These are phyloP conservation scores for Parthenolecanium corni DNA, from an alignment of 2,888 invertebrate species.

Conservation along the genomic window DNA sequence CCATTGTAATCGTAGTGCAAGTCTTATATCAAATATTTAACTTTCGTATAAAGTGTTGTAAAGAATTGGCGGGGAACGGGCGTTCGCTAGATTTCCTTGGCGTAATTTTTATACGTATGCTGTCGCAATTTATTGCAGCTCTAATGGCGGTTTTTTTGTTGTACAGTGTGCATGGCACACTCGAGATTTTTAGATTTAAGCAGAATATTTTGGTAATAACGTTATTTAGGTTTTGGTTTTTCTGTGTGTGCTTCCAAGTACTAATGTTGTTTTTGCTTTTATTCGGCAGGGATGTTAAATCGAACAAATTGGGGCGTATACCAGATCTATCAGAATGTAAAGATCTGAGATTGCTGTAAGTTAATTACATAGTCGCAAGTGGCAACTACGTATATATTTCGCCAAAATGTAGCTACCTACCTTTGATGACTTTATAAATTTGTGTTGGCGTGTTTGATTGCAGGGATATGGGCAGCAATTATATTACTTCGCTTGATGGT, in stretches of 20 bases:
- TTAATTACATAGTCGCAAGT: constrained; percentile 37
- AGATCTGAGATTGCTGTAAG: constrained; percentile 77
- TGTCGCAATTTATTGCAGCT: background rate
- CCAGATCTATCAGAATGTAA: constrained; percentile 67
- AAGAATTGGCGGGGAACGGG: too few relatives aligned
- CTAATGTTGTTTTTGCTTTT: constrained; percentile 24
- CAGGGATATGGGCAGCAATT: constrained; percentile 81
- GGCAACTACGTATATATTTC: constrained; percentile 12
- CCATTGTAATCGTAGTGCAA: too few relatives aligned
- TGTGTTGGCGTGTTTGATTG: constrained; percentile 32
- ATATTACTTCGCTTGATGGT: constrained; percentile 57
- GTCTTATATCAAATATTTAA: too few relatives aligned
- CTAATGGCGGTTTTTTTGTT: background rate
- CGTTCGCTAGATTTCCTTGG: too few relatives aligned
- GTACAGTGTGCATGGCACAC: background rate
- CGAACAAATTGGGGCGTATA: constrained; percentile 61
- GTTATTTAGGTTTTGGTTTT: too few relatives aligned
- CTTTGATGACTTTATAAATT: constrained; percentile 18
- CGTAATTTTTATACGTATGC: too few relatives aligned
- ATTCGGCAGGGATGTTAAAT: constrained; percentile 65
- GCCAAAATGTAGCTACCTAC: constrained; percentile 1
- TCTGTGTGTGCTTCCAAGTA: too few relatives aligned
- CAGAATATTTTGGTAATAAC: too few relatives aligned
- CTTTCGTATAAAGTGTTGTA: too few relatives aligned
- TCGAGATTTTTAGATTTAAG: background rate